Conservation (phyloP, 1,140 invertebrate species). For the Pemphigus obesinymphae region DNA sequence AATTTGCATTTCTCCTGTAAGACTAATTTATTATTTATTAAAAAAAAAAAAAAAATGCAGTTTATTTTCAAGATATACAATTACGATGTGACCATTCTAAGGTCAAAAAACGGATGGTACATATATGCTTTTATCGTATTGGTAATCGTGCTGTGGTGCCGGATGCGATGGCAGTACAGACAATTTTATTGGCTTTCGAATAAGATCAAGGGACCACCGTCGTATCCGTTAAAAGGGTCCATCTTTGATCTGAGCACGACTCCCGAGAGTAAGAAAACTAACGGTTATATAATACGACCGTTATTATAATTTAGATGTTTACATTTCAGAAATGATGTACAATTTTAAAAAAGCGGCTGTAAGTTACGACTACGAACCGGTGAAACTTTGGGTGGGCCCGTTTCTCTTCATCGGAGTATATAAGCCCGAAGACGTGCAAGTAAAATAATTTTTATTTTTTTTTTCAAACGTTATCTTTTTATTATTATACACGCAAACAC, state of each 20-base stretch:
- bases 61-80: not conserved
- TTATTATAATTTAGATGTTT: too few relatives aligned
- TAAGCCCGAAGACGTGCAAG: constrained; percentile 18
- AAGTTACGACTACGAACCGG: constrained; percentile 14
- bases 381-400: constrained; percentile 27
- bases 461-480: not conserved
- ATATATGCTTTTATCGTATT: not conserved
- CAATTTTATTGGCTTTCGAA: not conserved
- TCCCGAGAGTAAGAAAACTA: not conserved
- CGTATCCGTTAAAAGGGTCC: constrained; percentile 21
- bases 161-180: constrained; percentile 21
- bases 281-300: not conserved
- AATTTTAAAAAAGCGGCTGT: constrained; percentile 10
- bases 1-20: not conserved
- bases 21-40: not conserved
- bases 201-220: not conserved
- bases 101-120: not conserved
- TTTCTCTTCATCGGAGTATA: constrained; percentile 26
- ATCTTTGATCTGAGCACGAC: not conserved
- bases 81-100: not conserved
- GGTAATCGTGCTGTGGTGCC: not conserved
- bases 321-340: not conserved
- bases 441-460: not conserved
- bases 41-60: not conserved
- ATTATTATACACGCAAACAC: not conserved